Evolutionary conservation across 2,797 vertebrate genomes (phyloP).

Genomic region (Sebastes reedi): DNA sequence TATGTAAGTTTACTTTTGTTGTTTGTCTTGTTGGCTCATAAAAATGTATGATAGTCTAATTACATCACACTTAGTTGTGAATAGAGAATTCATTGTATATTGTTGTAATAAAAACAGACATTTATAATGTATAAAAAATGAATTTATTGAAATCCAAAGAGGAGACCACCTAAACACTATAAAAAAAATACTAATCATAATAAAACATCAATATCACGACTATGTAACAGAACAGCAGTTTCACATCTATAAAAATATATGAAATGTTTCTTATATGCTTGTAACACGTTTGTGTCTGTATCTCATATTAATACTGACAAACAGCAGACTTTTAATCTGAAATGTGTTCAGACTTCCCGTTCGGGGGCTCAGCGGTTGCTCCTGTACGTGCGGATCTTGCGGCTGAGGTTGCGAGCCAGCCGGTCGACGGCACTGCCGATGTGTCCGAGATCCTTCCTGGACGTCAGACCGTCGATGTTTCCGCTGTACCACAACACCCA

Average conservation of each 20-base stretch:
- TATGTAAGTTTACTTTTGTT: not conserved
- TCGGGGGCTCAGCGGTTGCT: constrained; percentile 19
- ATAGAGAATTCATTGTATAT: not conserved
- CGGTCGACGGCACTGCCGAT: constrained; percentile 85
- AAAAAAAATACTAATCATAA: not conserved
- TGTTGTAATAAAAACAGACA: not conserved
- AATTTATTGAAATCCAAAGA: constrained; percentile 53
- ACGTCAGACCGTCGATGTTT: constrained; percentile 87
- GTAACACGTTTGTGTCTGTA: not conserved
- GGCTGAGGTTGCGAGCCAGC: constrained; percentile 87
- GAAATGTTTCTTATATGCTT: constrained; percentile 17
- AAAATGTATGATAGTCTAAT: not conserved
- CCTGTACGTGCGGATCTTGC: constrained; percentile 73
- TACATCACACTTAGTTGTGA: not conserved
- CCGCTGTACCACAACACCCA: constrained; percentile 95
- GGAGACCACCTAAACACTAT: not conserved
- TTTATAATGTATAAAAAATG: not conserved
- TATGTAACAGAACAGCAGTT: not conserved
- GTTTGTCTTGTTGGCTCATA: not conserved
- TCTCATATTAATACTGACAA: constrained; percentile 30
- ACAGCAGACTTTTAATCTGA: not conserved
- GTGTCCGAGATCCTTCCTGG: constrained; percentile 83
- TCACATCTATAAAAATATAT: not conserved
- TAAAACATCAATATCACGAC: not conserved
- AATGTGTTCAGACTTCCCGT: not conserved